A percentile compares a stretch with the other conserved stretches of the same genome.
Evolutionary conservation across 1,140 invertebrate genomes (phyloP).

Genomic region (Papilio polytes): DNA sequence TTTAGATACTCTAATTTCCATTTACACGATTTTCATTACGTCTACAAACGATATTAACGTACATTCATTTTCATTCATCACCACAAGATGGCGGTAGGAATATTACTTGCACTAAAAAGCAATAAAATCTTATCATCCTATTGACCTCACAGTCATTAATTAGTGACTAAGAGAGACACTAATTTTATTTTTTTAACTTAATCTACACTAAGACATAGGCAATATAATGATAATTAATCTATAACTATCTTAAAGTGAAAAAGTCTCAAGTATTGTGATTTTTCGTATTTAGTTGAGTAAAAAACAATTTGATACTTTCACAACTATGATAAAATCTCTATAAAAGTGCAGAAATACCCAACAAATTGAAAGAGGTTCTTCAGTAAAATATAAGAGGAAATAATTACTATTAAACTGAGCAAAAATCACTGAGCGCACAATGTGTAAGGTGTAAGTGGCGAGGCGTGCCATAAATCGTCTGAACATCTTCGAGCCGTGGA

Average conservation of each 20-base stretch:
- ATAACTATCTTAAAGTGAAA: too few species aligned
- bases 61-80: conserved; percentile 1
- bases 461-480: conserved; percentile 71
- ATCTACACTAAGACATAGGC: too few species aligned
- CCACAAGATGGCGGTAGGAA: neutral
- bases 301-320: neutral
- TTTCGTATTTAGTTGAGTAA: neutral
- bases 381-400: conserved; percentile 40
- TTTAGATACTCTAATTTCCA: conserved; percentile 35
- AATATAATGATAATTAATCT: too few species aligned
- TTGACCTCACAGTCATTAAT: neutral
- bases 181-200: too few species aligned
- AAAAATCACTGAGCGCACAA: conserved; percentile 50
- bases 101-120: neutral
- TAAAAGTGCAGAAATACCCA: neutral
- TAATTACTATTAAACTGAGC: conserved; percentile 42
- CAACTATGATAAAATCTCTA: neutral
- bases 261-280: neutral
- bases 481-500: conserved; percentile 74
- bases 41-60: neutral
- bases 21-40: conserved; percentile 37
- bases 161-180: too few species aligned
- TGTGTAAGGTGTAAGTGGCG: conserved; percentile 59
- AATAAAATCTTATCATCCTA: neutral
- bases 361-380: neutral